Evolutionary conservation across 2,888 invertebrate species (phyloP), one percentile per base, ranked within the genome.

Genomic region (Eupelmus urozonus): DNA sequence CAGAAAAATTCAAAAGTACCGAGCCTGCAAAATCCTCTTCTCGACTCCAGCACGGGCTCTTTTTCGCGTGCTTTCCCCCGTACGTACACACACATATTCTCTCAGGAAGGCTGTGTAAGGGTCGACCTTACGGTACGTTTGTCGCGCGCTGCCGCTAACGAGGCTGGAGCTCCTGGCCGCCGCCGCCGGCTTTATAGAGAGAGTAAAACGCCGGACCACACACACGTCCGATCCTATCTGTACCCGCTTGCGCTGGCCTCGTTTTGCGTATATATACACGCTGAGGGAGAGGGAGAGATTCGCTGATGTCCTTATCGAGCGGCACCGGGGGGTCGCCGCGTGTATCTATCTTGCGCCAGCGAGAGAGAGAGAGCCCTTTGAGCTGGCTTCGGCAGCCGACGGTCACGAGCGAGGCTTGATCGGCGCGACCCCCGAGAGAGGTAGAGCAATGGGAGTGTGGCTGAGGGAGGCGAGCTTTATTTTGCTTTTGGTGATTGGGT

Each of bases 131-230:
- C 85, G 83, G 85, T 88, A n/a, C n/a, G 88, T 88, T 89, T 89
- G 89, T 88, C 89, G 89, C 89, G 87, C 86, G 87, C 88, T 88
- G 88, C 88, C 88, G 88, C 89, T 89, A 89, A 89, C 89, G 89
- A 89, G 84, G 80, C 81, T 81, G 82, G 81, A 77, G 80, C 83
- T 83, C 84, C 83, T 84, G 83, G 75, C 80, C 84, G 83, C 45
- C 62, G 86, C 87, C 45, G 62, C 51, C 55, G 63, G 55, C 71
- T 88, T 87, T 88, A 87, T 86, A 87, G 87, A n/a, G 86, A 87
- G 70, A 88, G 88, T 88, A 89, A 89, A 88, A 85, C 87, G 86
- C 83, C 82, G 87, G 89, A 89, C 89, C 88, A 88, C 89, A 89
- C 87, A 87, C 87, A 87, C 89, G 86, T 88, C 86, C 85, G 89